These are phyloP conservation scores for Acleris emargana DNA, from an alignment of 2,888 invertebrate genomes.

Conservation along the genomic window DNA sequence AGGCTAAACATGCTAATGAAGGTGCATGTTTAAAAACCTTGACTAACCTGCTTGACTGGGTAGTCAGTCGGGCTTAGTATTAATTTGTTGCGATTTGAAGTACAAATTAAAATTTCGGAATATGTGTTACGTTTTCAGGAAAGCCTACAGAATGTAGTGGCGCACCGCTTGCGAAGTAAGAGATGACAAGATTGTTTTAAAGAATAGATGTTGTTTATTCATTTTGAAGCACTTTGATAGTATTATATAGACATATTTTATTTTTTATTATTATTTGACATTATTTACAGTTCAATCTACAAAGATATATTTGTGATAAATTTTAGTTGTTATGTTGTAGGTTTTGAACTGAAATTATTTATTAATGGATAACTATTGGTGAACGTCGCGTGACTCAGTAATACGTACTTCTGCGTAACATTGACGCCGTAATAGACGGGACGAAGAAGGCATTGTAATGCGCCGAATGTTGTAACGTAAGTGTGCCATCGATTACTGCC, in stretches of 20 bases:
- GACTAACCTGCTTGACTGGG: too few relatives aligned
- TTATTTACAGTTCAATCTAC: constrained; percentile 24
- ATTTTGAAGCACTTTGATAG: constrained; percentile 41
- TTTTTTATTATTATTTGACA: constrained; percentile 29
- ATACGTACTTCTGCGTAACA: neutral
- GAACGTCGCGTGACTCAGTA: neutral
- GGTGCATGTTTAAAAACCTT: too few relatives aligned
- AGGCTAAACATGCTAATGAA: too few relatives aligned
- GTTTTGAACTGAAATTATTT: constrained; percentile 4
- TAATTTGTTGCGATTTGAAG: constrained; percentile 34
- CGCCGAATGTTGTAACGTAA: constrained; percentile 37
- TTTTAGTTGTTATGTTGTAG: constrained; percentile 26
- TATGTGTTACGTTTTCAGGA: constrained; percentile 59
- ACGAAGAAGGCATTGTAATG: constrained; percentile 27
- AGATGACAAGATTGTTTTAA: constrained; percentile 41
- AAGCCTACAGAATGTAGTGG: constrained; percentile 57
- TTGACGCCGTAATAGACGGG: constrained; percentile 10
- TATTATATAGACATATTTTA: constrained; percentile 32
- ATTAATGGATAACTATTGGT: neutral
- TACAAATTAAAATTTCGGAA: constrained; percentile 41
- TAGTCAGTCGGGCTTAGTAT: neutral
- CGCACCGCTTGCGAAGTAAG: constrained; percentile 52
- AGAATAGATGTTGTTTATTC: constrained; percentile 21
- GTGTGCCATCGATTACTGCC: constrained; percentile 77
- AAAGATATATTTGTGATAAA: constrained; percentile 32